Percentiles rank a stretch among this genome's conserved stretches.
phyloP scores from a whole-genome alignment of 1,140 invertebrate species.

The Paralvinella palmiformis region DNA sequence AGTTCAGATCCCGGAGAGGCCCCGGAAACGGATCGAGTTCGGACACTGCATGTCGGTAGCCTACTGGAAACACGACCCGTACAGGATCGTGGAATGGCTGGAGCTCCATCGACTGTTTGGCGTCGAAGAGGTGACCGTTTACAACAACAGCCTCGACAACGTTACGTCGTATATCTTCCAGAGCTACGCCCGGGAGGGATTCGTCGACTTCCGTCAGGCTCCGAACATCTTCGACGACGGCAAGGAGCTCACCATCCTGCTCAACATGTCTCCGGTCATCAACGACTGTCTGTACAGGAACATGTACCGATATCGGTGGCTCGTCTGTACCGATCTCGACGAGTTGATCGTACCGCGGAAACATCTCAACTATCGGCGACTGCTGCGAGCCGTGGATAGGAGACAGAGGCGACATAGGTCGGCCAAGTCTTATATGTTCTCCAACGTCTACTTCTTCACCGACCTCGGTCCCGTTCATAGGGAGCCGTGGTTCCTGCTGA shows the following conservation, averaged over 20 bases:
- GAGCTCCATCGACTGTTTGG: conserved; percentile 16
- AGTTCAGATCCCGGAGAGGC: conserved; percentile 6
- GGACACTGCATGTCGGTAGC: conserved; percentile 10
- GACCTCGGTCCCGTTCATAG: background rate
- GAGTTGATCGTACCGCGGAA: conserved; percentile 25
- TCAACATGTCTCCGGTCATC: conserved; percentile 17
- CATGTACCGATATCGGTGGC: conserved; percentile 16
- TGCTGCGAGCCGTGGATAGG: conserved; percentile 1
- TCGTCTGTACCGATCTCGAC: conserved; percentile 21
- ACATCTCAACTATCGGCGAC: conserved; percentile 1
- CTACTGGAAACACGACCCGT: conserved; percentile 6
- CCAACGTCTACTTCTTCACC: conserved; percentile 11
- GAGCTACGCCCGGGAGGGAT: conserved; percentile 12
- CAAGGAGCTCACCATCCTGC: background rate
- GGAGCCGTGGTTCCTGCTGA: conserved; percentile 9
- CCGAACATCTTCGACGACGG: background rate
- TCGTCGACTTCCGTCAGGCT: conserved; percentile 10
- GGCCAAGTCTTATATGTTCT: conserved; percentile 1
- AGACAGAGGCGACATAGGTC: background rate
- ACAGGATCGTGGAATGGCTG: conserved; percentile 15
- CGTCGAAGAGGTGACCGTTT: conserved; percentile 11
- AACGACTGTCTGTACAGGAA: conserved; percentile 25
- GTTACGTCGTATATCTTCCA: background rate
- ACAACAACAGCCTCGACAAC: conserved; percentile 2
- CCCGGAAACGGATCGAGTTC: background rate